Conservation (phyloP, 2,797 vertebrate genomes). For the Phalanger gymnotis region DNA sequence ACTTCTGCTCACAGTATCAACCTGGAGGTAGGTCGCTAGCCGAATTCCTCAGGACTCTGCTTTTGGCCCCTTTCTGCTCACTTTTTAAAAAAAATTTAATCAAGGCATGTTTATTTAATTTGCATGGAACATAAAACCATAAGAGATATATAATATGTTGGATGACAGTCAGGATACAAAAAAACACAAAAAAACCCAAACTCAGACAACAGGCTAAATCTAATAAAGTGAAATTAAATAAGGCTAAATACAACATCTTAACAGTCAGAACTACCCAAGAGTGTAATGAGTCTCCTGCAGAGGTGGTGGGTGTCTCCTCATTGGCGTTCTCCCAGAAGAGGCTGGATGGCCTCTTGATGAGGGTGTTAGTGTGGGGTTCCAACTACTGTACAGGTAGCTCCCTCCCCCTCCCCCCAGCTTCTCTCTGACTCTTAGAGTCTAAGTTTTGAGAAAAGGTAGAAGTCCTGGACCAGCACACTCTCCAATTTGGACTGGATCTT, state of each 20-base stretch:
- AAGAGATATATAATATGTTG: neutral
- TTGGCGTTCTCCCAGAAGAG: neutral
- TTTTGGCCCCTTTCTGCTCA: neutral
- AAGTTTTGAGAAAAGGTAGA: no score
- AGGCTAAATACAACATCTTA: neutral
- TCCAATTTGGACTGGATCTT: neutral
- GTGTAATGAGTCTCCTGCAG: neutral
- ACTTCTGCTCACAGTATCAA: neutral
- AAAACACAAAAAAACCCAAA: neutral
- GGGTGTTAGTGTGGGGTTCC: neutral
- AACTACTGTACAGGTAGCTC: neutral
- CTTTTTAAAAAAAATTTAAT: neutral
- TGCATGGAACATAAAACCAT: neutral
- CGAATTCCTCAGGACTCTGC: neutral
- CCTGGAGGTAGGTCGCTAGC: neutral
- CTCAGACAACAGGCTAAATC: neutral
- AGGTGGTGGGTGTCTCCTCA: neutral
- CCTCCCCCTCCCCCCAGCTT: fast-evolving
- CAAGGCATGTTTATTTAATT: neutral
- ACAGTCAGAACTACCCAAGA: neutral
- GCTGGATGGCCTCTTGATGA: neutral
- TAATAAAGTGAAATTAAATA: neutral
- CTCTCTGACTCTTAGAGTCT: no score
- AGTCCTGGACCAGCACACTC: no score
- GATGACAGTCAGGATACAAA: neutral